phyloP scores from a whole-genome alignment of 1,140 invertebrate species.

The Drosophila watanabei region DNA sequence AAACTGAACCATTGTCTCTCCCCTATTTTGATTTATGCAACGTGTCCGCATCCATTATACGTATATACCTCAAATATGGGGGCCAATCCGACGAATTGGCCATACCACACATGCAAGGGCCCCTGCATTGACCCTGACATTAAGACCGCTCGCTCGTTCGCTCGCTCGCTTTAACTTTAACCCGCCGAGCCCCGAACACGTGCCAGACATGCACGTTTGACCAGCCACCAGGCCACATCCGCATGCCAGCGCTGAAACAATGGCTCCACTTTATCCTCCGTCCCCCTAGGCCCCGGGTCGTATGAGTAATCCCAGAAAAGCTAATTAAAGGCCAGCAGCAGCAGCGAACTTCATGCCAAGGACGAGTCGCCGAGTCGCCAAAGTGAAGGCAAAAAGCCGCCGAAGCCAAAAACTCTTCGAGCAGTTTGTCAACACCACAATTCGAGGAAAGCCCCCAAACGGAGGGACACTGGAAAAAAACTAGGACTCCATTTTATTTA shows the following conservation, averaged over 20 bases:
- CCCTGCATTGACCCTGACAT: constrained; percentile 76
- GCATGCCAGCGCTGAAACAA: constrained; percentile 63
- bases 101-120: constrained; percentile 50
- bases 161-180: constrained; percentile 51
- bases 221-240: constrained; percentile 62
- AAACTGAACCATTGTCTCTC: constrained; percentile 50
- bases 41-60: constrained; percentile 41
- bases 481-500: not conserved
- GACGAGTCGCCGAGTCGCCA: constrained; percentile 62
- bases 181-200: constrained; percentile 51
- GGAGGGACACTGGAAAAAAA: constrained; percentile 18
- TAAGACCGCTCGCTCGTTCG: constrained; percentile 45
- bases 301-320: constrained; percentile 77
- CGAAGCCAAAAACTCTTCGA: constrained; percentile 53
- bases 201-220: constrained; percentile 80
- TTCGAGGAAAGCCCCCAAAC: constrained; percentile 20
- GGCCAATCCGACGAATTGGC: constrained; percentile 55
- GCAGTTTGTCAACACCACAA: constrained; percentile 68
- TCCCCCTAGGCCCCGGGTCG: constrained; percentile 29
- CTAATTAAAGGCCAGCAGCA: constrained; percentile 73
- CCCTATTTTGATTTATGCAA: constrained; percentile 67
- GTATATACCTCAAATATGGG: constrained; percentile 37
- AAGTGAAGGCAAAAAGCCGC: constrained; percentile 34
- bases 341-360: constrained; percentile 68
- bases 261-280: constrained; percentile 15